Evolutionary conservation across 1,140 invertebrate genomes (phyloP).

Genomic region (Ceratosolen fusciceps): DNA sequence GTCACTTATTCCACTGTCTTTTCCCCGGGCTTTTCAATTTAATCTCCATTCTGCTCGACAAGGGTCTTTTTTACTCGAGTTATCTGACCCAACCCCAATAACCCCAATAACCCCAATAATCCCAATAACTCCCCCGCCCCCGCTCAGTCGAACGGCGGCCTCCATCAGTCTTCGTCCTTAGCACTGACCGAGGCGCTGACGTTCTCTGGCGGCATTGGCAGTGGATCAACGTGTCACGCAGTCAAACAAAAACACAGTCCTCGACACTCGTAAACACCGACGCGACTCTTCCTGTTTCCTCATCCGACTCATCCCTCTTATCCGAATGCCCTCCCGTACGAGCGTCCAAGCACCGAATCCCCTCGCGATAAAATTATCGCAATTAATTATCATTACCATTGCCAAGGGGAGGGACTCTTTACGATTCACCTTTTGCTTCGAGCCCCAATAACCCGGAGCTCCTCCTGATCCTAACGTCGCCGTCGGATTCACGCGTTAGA

Average conservation of each 20-base stretch:
- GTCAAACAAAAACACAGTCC: neutral
- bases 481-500: too few relatives aligned
- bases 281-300: neutral
- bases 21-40: constrained; percentile 26
- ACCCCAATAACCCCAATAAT: too few relatives aligned
- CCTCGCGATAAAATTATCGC: too few relatives aligned
- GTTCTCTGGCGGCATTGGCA: neutral
- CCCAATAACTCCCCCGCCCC: neutral
- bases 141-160: too few relatives aligned
- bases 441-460: too few relatives aligned
- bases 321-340: too few relatives aligned
- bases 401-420: too few relatives aligned
- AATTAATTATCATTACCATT: too few relatives aligned
- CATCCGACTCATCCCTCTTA: neutral
- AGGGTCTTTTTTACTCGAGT: neutral
- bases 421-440: too few relatives aligned
- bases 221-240: neutral
- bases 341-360: too few relatives aligned
- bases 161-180: neutral
- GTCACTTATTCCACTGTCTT: neutral
- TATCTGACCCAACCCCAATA: too few relatives aligned
- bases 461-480: too few relatives aligned
- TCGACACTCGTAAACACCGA: neutral
- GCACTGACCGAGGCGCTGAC: neutral
- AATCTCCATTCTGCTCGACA: constrained; percentile 27